Evolutionary conservation across 2,113 vertebrate genomes (phyloP), one percentile per base, ranked within the genome.

Genomic region (Centrocercus urophasianus): DNA sequence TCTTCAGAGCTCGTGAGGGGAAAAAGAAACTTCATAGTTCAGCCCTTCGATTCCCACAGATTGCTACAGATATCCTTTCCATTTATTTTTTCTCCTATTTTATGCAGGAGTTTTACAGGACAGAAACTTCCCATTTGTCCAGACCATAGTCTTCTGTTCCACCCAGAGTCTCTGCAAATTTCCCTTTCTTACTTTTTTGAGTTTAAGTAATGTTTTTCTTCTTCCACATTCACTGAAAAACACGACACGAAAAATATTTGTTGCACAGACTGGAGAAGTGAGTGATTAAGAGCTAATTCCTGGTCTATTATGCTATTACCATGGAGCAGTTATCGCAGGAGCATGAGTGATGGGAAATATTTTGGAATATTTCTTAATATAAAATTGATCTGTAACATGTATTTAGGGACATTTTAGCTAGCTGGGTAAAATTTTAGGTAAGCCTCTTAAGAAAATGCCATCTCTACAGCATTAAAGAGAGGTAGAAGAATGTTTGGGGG

Each of bases 51-150:
- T 93, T 91, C 27, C 64, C 73, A 40, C 43, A 74, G 77, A 40
- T 86, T 81, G 48, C 83, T 86, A 42, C 61, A 64, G 38, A 54
- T 47, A 11, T 4, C 30, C 85, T 30, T 65, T 76, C 56, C n/a
- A 36, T 22, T 74, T 73, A 4, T 65, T 89, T 85, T 5, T 89
- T 25, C 30, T 77, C 25, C 75, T 88, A 15, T 7, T 1, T 76
- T 92, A 60, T 30, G 0, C 50, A 66, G 65, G 75, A 61, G 28
- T 18, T 50, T 65, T 91, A 59, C 75, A 88, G 50, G 54, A 28
- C 38, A 71, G 47, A 71, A 89, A 25, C 64, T 95, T 93, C 67
- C 64, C 83, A 34, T 93, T 93, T 83, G 69, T 60, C 28, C 12
- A 56, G 28, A 5, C 45, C 48, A 3, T 57, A 42, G 17, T 28